Evolutionary conservation across 2,888 invertebrate species (phyloP).

Genomic region (Andrena flavipes): DNA sequence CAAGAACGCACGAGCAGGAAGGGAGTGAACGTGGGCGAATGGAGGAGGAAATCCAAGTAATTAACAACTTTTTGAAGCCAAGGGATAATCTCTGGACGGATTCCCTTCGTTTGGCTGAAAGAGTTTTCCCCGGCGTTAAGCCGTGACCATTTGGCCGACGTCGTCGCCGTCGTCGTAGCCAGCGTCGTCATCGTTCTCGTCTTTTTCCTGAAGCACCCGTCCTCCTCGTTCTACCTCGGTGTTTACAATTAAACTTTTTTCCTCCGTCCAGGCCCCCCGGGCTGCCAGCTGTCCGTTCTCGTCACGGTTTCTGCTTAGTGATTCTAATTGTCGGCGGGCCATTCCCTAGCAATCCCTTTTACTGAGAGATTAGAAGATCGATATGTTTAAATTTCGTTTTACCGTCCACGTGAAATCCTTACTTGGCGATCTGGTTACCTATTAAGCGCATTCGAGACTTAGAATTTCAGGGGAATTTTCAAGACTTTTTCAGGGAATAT

Average conservation of each 20-base stretch:
- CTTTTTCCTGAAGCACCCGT: constrained; percentile 72
- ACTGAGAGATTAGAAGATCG: constrained; percentile 40
- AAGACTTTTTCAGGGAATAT: neutral
- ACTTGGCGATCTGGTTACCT: neutral
- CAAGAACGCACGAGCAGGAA: constrained; percentile 67
- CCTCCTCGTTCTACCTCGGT: constrained; percentile 75
- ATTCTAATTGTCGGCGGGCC: constrained; percentile 83
- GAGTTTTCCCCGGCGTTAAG: constrained; percentile 83
- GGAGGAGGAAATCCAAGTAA: constrained; percentile 83
- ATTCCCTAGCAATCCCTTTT: constrained; percentile 51
- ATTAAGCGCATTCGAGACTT: neutral
- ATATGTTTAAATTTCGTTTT: constrained; percentile 31
- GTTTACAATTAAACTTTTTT: constrained; percentile 84
- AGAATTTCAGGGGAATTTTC: neutral
- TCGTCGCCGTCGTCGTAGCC: constrained; percentile 73
- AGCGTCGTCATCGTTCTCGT: constrained; percentile 71
- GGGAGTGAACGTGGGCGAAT: constrained; percentile 67
- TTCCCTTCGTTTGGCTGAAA: constrained; percentile 85
- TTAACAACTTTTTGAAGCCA: constrained; percentile 85
- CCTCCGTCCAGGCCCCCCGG: constrained; percentile 47
- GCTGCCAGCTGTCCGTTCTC: constrained; percentile 63
- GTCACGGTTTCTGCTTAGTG: constrained; percentile 79
- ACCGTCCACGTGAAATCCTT: neutral
- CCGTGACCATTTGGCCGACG: constrained; percentile 84
- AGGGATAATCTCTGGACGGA: constrained; percentile 84